Evolutionary conservation across 1,140 invertebrate species (phyloP).

Genomic region (Armadillidium nasatum): DNA sequence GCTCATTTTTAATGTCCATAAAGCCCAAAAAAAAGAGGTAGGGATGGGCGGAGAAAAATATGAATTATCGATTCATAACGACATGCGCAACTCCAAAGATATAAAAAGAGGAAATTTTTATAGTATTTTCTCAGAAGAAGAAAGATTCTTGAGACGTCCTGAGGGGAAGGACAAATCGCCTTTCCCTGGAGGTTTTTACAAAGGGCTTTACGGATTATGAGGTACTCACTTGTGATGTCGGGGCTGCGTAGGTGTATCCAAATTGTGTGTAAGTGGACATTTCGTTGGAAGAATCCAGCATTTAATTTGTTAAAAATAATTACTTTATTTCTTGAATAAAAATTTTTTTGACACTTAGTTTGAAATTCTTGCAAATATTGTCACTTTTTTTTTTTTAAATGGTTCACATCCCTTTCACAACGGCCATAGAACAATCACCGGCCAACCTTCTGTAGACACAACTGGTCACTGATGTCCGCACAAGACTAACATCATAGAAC

Average conservation of each 20-base stretch:
- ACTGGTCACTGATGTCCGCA: conserved; percentile 36
- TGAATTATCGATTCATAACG: conserved; percentile 45
- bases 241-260: conserved; percentile 70
- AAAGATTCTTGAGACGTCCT: conserved; percentile 40
- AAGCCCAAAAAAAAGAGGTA: background rate
- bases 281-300: conserved; percentile 44
- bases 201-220: background rate
- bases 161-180: conserved; percentile 26
- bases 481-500: conserved; percentile 33
- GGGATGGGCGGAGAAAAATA: conserved; percentile 44
- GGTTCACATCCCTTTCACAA: conserved; percentile 39
- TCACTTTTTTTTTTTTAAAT: too few species aligned
- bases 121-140: conserved; percentile 38
- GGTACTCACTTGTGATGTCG: conserved; percentile 62
- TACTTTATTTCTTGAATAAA: too few species aligned
- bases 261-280: conserved; percentile 79
- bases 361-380: too few species aligned
- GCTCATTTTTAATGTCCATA: background rate
- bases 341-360: too few species aligned
- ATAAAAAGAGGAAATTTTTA: conserved; percentile 45
- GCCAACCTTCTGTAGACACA: conserved; percentile 41
- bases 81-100: conserved; percentile 42
- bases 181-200: background rate
- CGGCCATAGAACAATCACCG: conserved; percentile 42
- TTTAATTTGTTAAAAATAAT: conserved; percentile 23